Conservation (phyloP, 2,888 invertebrate genomes). For the Apeira syringaria region DNA sequence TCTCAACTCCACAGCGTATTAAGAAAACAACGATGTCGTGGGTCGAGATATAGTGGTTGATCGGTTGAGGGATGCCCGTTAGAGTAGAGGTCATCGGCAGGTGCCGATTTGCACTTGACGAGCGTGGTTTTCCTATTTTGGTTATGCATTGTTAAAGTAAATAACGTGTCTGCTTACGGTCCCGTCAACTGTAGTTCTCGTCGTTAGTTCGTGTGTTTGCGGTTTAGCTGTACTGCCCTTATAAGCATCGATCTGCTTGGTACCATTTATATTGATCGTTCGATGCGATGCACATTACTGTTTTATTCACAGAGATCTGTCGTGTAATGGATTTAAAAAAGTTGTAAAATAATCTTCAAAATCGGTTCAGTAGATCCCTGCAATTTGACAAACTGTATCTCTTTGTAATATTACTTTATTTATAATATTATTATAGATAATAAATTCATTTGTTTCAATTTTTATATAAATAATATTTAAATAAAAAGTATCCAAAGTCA, state of each 20-base stretch:
- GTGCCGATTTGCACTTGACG: conserved; percentile 77
- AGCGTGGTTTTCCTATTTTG: conserved; percentile 73
- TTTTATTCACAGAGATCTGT: too few species aligned
- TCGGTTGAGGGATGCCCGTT: conserved; percentile 65
- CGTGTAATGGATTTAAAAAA: too few species aligned
- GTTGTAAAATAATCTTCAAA: too few species aligned
- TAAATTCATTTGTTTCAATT: too few species aligned
- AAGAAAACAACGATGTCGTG: conserved; percentile 12
- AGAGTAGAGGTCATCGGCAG: conserved; percentile 74
- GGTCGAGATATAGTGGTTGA: conserved; percentile 29
- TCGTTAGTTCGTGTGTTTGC: conserved; percentile 34
- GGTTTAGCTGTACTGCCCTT: conserved; percentile 16
- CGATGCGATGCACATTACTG: neutral
- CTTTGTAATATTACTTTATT: too few species aligned
- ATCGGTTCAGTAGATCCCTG: too few species aligned
- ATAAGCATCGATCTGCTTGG: conserved; percentile 11
- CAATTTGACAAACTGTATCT: too few species aligned
- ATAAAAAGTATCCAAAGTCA: too few species aligned
- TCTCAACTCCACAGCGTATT: conserved; percentile 29
- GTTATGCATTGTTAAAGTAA: conserved; percentile 65
- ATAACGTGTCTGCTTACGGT: conserved; percentile 47
- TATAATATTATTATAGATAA: too few species aligned
- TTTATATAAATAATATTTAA: too few species aligned
- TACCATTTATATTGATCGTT: conserved; percentile 10
- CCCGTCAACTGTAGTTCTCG: conserved; percentile 34